Evolutionary conservation across 1,140 invertebrate genomes (phyloP).

Genomic region (Proctacanthus coquilletti): DNA sequence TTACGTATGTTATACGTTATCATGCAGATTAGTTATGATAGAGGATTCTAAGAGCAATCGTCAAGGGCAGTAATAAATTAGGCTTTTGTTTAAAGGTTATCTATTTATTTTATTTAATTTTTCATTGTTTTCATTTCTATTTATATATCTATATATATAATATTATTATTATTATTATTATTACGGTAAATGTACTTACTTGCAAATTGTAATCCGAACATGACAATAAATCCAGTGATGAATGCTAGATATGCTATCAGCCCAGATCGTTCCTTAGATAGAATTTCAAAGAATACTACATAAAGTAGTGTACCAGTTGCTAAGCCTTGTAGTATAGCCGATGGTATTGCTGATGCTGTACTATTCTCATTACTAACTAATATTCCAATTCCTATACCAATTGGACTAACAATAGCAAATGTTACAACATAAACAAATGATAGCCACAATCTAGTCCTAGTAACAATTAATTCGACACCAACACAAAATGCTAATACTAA

Average conservation of each 20-base stretch:
- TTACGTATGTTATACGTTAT: no score
- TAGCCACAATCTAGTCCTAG: conserved; percentile 42
- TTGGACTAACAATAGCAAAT: conserved; percentile 63
- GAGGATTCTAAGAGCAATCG: no score
- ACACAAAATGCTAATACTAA: conserved; percentile 79
- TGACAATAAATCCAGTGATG: conserved; percentile 55
- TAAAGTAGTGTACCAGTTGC: conserved; percentile 77
- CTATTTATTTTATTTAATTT: no score
- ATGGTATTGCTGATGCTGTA: conserved; percentile 39
- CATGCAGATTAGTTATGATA: no score
- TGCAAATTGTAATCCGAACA: conserved; percentile 57
- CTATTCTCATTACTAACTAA: conserved; percentile 39
- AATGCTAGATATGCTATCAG: conserved; percentile 53
- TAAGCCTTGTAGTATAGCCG: conserved; percentile 62
- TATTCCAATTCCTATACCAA: conserved; percentile 60
- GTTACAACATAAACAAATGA: conserved; percentile 53
- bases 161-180: no score
- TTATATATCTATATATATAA: no score
- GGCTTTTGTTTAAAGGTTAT: no score
- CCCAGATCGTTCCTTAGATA: conserved; percentile 59
- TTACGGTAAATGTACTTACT: no score
- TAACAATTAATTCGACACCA: conserved; percentile 58
- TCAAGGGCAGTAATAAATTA: no score
- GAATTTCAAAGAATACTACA: conserved; percentile 82
- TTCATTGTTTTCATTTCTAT: no score